phyloP scores from a whole-genome alignment of 2,888 invertebrate genomes.

The Cremastinae sp. region DNA sequence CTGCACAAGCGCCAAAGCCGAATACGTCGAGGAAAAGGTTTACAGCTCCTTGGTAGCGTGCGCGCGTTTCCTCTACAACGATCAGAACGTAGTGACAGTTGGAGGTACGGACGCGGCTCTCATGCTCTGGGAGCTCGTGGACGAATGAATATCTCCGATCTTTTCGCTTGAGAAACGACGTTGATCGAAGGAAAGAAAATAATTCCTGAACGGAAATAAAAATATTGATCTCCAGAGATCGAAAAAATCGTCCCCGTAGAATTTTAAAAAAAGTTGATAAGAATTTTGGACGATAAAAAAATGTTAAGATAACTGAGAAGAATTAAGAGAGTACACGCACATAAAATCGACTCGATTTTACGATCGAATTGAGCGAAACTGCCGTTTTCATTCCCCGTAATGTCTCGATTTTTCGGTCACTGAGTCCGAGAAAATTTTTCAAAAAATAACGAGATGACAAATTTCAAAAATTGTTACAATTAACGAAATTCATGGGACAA shows the following conservation, averaged over 20 bases:
- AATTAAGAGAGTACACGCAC: slow-evolving; percentile 25
- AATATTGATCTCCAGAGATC: neutral
- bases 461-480: neutral
- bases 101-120: slow-evolving; percentile 94
- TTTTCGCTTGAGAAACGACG: neutral
- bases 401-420: slow-evolving; percentile 30
- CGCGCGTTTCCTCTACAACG: slow-evolving; percentile 92
- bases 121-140: slow-evolving; percentile 94
- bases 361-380: slow-evolving; percentile 58
- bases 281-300: neutral
- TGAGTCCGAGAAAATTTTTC: neutral
- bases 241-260: neutral
- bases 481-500: too few relatives aligned
- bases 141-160: slow-evolving; percentile 83
- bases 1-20: slow-evolving; percentile 91
- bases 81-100: slow-evolving; percentile 90
- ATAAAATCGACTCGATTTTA: slow-evolving; percentile 53
- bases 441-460: neutral
- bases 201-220: neutral
- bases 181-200: neutral
- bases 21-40: slow-evolving; percentile 93
- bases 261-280: neutral
- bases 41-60: slow-evolving; percentile 91
- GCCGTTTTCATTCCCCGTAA: slow-evolving; percentile 54
- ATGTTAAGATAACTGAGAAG: slow-evolving; percentile 27